A percentile compares a stretch with the other conserved stretches of the same genome.
Evolutionary conservation across 1,140 invertebrate species (phyloP).

Genomic region (Venturia canescens): DNA sequence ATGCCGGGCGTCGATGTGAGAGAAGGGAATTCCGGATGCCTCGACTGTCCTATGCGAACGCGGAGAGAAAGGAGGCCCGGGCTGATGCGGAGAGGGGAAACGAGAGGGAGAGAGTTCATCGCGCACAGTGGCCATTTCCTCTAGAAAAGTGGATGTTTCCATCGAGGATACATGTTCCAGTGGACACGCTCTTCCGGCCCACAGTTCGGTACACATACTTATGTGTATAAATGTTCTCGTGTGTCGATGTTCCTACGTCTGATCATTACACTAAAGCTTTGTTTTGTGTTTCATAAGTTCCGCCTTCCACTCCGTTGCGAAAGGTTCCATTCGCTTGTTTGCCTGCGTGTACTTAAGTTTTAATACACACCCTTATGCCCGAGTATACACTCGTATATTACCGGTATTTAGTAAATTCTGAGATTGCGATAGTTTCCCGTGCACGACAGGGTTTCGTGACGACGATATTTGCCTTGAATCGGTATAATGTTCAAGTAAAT

Average conservation of each 20-base stretch:
- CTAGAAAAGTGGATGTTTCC: slow-evolving; percentile 65
- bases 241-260: background rate
- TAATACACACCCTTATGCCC: background rate
- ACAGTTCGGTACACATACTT: slow-evolving; percentile 15
- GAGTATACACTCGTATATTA: background rate
- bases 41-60: background rate
- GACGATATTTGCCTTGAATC: slow-evolving; percentile 8
- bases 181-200: slow-evolving; percentile 67
- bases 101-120: background rate
- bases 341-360: slow-evolving; percentile 12
- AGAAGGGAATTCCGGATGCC: slow-evolving; percentile 20
- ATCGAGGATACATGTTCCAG: slow-evolving; percentile 70
- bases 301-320: background rate
- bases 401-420: slow-evolving; percentile 17
- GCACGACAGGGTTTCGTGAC: background rate
- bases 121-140: slow-evolving; percentile 55
- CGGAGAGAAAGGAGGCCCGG: background rate
- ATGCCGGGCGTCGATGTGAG: slow-evolving; percentile 38
- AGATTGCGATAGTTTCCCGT: background rate
- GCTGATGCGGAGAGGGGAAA: background rate
- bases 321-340: slow-evolving; percentile 8
- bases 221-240: background rate
- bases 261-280: background rate
- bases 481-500: background rate
- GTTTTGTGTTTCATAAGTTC: background rate